Evolutionary conservation across 2,113 vertebrate species (phyloP).

Genomic region (Danionella cerebrum): DNA sequence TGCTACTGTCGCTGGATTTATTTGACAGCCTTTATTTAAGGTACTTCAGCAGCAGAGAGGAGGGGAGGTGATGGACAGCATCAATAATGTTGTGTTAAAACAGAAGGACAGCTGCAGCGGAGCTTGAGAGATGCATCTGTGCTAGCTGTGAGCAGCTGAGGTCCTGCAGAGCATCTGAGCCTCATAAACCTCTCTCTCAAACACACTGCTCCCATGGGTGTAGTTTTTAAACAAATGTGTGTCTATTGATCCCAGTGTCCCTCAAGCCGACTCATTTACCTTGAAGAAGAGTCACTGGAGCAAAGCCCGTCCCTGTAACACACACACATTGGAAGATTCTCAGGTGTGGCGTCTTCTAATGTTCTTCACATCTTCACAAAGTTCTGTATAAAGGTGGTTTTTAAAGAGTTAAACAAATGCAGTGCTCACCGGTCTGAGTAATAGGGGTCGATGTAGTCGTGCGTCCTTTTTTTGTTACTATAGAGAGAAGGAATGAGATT

Average conservation of each 20-base stretch:
- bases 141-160: not conserved
- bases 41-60: not conserved
- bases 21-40: no score
- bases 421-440: slow-evolving; percentile 71
- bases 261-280: slow-evolving; percentile 12
- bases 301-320: slow-evolving; percentile 38
- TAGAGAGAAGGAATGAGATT: not conserved
- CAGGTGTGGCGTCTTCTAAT: no score
- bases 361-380: no score
- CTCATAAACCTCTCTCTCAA: not conserved
- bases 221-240: no score
- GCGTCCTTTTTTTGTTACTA: slow-evolving; percentile 75
- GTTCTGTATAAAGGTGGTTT: no score
- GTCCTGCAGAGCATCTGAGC: slow-evolving; percentile 3
- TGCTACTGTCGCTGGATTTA: no score
- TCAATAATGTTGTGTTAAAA: not conserved
- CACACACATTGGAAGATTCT: not conserved
- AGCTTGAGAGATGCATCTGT: not conserved
- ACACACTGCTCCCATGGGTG: not conserved
- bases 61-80: not conserved
- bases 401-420: not conserved
- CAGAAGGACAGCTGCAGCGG: not conserved
- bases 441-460: slow-evolving; percentile 76
- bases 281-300: slow-evolving; percentile 37
- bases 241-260: not conserved